Conservation (phyloP, 2,113 vertebrate genomes). For the Typhlomys cinereus region DNA sequence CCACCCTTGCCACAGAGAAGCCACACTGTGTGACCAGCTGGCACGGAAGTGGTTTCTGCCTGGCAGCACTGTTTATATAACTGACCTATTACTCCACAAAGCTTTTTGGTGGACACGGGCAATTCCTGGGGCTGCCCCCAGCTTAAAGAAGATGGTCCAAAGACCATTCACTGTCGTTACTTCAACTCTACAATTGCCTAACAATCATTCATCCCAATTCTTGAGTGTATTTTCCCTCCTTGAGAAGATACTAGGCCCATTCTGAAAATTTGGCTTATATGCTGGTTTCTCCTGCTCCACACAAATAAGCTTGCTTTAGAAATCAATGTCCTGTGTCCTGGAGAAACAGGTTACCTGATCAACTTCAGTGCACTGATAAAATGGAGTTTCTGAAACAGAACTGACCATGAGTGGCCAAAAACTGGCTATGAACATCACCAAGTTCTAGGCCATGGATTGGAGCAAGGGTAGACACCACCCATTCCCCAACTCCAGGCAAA, state of each 20-base stretch:
- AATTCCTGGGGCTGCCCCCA: background rate
- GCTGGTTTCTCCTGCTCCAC: background rate
- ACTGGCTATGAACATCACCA: background rate
- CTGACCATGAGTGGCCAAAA: too few relatives aligned
- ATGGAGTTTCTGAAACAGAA: slow-evolving; percentile 38
- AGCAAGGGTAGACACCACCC: background rate
- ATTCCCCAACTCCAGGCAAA: background rate
- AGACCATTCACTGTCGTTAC: background rate
- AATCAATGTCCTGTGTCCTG: background rate
- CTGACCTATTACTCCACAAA: background rate
- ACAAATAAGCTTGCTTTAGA: background rate
- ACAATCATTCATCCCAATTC: background rate
- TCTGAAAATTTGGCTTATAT: background rate
- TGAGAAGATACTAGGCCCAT: background rate
- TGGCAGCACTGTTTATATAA: slow-evolving; percentile 4
- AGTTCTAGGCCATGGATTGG: background rate
- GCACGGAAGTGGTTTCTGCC: background rate
- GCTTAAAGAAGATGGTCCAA: background rate
- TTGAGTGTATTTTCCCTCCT: background rate
- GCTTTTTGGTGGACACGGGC: background rate
- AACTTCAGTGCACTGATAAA: slow-evolving; percentile 2
- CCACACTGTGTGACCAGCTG: slow-evolving; percentile 7
- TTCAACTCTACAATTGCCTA: background rate
- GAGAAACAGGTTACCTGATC: slow-evolving; percentile 8
- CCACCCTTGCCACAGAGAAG: background rate